Evolutionary conservation across 1,140 invertebrate species (phyloP).

Genomic region (Chironomus striatipennis): DNA sequence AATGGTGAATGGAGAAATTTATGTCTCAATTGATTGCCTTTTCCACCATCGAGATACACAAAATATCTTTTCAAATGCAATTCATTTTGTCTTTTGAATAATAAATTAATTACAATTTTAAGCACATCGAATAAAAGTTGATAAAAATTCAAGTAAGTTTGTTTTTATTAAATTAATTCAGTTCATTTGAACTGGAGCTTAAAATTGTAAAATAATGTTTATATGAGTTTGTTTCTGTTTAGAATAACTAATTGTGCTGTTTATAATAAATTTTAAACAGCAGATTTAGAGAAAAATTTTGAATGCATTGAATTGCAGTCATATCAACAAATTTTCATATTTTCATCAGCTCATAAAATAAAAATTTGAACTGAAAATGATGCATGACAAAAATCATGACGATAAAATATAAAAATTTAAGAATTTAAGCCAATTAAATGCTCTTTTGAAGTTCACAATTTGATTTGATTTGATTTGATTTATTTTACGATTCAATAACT

Average conservation of each 20-base stretch:
- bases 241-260: too few relatives aligned
- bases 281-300: too few relatives aligned
- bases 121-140: background rate
- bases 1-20: background rate
- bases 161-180: background rate
- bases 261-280: too few relatives aligned
- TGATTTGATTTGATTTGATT: too few relatives aligned
- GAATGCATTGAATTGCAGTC: background rate
- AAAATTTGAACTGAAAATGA: too few relatives aligned
- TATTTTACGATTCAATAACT: too few relatives aligned
- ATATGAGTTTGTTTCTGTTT: too few relatives aligned
- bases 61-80: background rate
- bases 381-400: background rate
- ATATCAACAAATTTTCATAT: background rate
- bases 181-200: too few relatives aligned
- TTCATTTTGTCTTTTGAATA: conserved; percentile 16
- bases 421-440: conserved; percentile 13
- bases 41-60: background rate
- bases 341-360: too few relatives aligned
- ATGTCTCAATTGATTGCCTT: conserved; percentile 18
- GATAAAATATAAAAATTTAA: conserved; percentile 10
- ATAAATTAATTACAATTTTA: conserved; percentile 23
- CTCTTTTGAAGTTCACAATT: background rate
- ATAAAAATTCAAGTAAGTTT: background rate
- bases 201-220: too few relatives aligned